Base-by-base conservation (phyloP, 2,113 vertebrate genomes). In the Galemys pyrenaicus region DNA sequence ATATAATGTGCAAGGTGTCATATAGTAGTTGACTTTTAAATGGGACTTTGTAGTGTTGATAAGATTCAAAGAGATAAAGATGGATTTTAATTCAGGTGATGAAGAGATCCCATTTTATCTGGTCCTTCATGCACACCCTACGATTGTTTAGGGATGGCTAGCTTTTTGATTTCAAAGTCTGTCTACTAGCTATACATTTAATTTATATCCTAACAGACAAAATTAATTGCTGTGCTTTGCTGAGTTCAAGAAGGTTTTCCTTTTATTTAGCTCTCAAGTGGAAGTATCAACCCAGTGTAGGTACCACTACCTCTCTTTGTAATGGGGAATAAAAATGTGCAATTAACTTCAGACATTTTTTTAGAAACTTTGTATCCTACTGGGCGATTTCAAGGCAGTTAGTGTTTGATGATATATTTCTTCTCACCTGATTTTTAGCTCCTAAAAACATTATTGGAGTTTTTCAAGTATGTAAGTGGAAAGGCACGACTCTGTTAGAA, bases 211-310 rank as follows among this genome's bases (percentile, higher is more conserved):
- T 87, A 82, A 95, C 26, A 83, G 92, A 74, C 56, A 70, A 96
- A 97, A 97, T 96, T 97, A 98, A 97, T 97, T 97, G 71, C 91
- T 96, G 71, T 65, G 87, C 96, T 97, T 98, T 97, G 77, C 64
- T 78, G 96, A 80, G 88, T 96, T 96, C 90, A 82, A 64, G 96
- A 95, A 95, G 79, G 78, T 51, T 94, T 96, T 80, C 94, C 80
- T 97, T 93, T 96, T 84, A 78, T 96, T 98, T 96, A 95, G 89
- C 54, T 95, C 94, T 97, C 80, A 83, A 85, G 39, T 35, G 64
- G 71, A 93, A 74, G 30, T 90, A 80, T 97, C 94, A 98, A 89
- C 81, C 71, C 97, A 91, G 90, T 17, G 5, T 37, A 91, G 96
- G 89, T 96, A 97, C 95, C 49, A 39, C 22, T 93, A 92, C 89